Conservation (phyloP, 2,113 vertebrate species). For the Rhineura floridana region DNA sequence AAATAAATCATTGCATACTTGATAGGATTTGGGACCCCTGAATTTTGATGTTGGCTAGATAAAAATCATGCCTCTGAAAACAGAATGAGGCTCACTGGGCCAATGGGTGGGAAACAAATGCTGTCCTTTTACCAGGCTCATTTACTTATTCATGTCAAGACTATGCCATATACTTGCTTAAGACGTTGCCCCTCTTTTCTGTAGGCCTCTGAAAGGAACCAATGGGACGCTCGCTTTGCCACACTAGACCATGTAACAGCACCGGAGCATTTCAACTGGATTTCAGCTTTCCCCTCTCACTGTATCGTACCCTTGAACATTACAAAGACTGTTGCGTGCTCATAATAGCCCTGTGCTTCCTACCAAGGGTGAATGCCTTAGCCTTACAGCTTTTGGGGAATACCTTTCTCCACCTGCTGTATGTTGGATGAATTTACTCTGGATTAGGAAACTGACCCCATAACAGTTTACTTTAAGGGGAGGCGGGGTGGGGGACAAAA, state of each 20-base stretch:
- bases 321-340: not conserved
- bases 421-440: not conserved
- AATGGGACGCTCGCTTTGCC: not conserved
- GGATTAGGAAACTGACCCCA: no score
- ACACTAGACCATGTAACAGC: not conserved
- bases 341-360: not conserved
- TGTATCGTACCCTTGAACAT: fast-evolving
- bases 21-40: not conserved
- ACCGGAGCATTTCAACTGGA: not conserved
- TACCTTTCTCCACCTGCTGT: not conserved
- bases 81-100: not conserved
- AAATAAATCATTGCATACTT: not conserved
- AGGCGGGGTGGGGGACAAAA: no score
- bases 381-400: not conserved
- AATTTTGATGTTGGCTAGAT: not conserved
- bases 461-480: not conserved
- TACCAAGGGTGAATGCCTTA: not conserved
- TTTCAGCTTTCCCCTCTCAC: not conserved
- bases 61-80: not conserved
- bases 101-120: not conserved
- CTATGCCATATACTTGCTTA: not conserved
- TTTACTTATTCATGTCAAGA: not conserved
- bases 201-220: conserved; percentile 48
- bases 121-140: not conserved
- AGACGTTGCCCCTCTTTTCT: conserved; percentile 9